These are phyloP conservation scores for Ginglymostoma cirratum DNA, from an alignment of 2,113 vertebrate species.

Conservation along the genomic window DNA sequence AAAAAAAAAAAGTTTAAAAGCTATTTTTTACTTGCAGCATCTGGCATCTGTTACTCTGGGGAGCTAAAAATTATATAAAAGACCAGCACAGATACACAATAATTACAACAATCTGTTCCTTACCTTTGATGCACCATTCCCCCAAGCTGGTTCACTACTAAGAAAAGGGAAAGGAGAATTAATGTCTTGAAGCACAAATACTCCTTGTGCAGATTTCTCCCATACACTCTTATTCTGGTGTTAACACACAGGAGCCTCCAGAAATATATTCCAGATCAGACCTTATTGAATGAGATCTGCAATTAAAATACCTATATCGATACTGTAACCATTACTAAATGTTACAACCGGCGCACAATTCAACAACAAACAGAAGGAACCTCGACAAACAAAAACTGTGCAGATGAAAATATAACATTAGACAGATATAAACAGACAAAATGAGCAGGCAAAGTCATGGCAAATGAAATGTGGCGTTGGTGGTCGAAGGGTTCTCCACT, in stretches of 20 bases:
- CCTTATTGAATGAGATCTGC: background rate
- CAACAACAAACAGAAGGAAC: background rate
- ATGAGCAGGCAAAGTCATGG: background rate
- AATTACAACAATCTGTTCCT: conserved; percentile 63
- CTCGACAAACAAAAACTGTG: background rate
- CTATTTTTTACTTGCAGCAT: background rate
- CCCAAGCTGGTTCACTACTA: conserved; percentile 93
- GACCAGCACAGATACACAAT: background rate
- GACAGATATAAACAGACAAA: background rate
- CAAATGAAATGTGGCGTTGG: background rate
- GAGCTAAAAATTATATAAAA: background rate
- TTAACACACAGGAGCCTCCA: background rate
- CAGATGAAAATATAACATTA: background rate
- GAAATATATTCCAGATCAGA: background rate
- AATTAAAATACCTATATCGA: background rate
- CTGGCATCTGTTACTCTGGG: background rate
- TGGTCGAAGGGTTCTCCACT: background rate
- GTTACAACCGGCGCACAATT: background rate
- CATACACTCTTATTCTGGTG: background rate
- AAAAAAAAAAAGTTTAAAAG: background rate
- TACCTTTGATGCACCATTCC: conserved; percentile 98
- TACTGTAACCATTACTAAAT: background rate
- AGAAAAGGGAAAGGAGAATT: conserved; percentile 46
- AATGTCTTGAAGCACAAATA: background rate
- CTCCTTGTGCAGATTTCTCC: background rate